phyloP scores from a whole-genome alignment of 2,797 vertebrate genomes.

The Tenualosa ilisha region DNA sequence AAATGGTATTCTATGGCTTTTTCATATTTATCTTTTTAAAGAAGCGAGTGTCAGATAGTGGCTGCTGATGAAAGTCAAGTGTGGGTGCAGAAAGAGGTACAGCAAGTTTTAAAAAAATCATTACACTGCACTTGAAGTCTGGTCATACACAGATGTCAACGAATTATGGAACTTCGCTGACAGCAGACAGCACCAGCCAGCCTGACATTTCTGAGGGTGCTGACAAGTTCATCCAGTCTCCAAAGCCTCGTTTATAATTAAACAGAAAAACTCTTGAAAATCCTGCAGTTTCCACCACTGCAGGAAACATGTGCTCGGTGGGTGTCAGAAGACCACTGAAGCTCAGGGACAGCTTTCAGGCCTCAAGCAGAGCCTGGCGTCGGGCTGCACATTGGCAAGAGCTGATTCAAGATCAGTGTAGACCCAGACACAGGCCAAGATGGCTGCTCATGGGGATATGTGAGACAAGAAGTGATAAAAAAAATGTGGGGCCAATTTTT shows the following conservation, averaged over 20 bases:
- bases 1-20: background rate
- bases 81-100: background rate
- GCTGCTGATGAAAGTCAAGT: background rate
- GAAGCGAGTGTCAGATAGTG: background rate
- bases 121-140: background rate
- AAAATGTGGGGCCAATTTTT: too few relatives aligned
- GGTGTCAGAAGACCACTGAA: slow-evolving; percentile 4
- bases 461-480: too few relatives aligned
- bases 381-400: background rate
- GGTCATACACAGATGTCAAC: background rate
- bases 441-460: too few relatives aligned
- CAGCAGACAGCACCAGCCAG: background rate
- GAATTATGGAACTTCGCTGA: background rate
- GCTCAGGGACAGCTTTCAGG: background rate
- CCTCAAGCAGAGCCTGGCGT: background rate
- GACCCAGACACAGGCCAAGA: too few relatives aligned
- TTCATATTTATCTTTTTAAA: background rate
- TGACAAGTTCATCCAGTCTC: slow-evolving; percentile 8
- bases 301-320: slow-evolving; percentile 2
- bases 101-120: background rate
- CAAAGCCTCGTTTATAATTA: slow-evolving; percentile 22
- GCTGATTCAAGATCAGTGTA: background rate
- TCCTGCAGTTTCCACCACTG: background rate
- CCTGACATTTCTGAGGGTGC: background rate
- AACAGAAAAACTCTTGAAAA: slow-evolving; percentile 11